These are phyloP conservation scores for Salvelinus namaycush DNA, from an alignment of 2,113 vertebrate genomes.

Conservation along the genomic window DNA sequence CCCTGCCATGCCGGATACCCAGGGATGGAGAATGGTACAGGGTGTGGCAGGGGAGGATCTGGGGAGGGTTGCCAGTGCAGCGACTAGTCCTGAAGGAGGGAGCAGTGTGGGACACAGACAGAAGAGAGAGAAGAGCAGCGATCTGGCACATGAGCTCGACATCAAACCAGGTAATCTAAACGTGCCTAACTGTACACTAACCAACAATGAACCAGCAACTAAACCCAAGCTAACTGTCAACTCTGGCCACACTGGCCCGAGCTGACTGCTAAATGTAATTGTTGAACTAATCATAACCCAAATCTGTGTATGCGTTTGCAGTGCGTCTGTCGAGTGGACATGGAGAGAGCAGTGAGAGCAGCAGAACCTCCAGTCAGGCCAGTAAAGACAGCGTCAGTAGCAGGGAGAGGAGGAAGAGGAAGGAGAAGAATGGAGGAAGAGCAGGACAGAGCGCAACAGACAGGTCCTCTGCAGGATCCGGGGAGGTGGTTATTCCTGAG, in stretches of 20 bases:
- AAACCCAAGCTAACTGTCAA: background rate
- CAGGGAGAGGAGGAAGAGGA: constrained; percentile 36
- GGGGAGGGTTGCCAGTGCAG: background rate
- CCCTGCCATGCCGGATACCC: constrained; percentile 27
- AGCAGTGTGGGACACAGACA: constrained; percentile 2
- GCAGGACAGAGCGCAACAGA: constrained; percentile 18
- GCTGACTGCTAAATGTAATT: background rate
- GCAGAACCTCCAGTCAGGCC: constrained; percentile 35
- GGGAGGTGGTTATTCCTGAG: background rate
- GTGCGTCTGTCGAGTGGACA: constrained; percentile 56
- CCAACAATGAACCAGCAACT: background rate
- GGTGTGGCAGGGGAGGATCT: background rate
- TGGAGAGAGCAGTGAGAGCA: constrained; percentile 49
- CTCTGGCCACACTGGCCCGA: background rate
- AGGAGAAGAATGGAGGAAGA: constrained; percentile 35
- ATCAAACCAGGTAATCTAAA: constrained; percentile 63
- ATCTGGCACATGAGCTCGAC: constrained; percentile 59
- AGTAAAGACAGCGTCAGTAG: background rate
- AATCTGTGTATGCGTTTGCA: constrained; percentile 22
- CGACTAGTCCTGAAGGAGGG: constrained; percentile 10
- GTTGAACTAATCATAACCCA: background rate
- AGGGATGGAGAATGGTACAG: constrained; percentile 14
- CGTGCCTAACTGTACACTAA: background rate
- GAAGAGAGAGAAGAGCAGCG: constrained; percentile 25
- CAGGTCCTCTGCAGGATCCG: background rate